Base-by-base conservation (phyloP, 2,888 invertebrate genomes). In the Ectropis crepuscularia region DNA sequence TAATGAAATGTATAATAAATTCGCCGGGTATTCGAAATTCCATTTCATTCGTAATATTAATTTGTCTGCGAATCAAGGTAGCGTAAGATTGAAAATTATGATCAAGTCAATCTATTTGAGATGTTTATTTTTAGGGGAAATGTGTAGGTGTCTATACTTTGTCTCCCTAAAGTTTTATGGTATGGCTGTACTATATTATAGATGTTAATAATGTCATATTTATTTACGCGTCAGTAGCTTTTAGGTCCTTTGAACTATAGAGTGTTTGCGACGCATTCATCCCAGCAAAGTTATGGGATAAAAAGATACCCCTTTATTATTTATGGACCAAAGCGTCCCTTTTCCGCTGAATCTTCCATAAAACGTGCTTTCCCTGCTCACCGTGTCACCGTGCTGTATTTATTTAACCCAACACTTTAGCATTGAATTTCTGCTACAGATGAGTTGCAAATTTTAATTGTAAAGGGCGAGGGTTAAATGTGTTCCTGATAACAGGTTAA, bases 221-320 rank as follows among this genome's bases (percentile, higher is more conserved):
- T 62, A 42, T 57, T 57, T 47, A 68, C 53, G 53, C 51, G 47
- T 57, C 66, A 61, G 57, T 62, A 65, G 68, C 64, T 63, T 67
- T 63, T 66, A 57, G 63, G 39, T 69, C 61, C 68, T 74, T 61
- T 71, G 67, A 67, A 65, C 65, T 65, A 74, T 71, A 68, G 72
- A 68, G 65, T 76, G 73, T 75, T 75, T 75, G 70, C 71, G 69
- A 74, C 68, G 75, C 71, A 77, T 77, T 80, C 74, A 73, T 73
- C 74, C 73, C 78, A 74, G 75, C 79, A 82, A 80, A 74, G 77
- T 79, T 78, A 70, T 68, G 70, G 76, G 76, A 79, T 82, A 84
- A 81, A 83, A 82, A 83, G 79, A 79, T 83, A 83, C 79, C 81
- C 83, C 79, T 83, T 81, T 85, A 85, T 87, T 87, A 89, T 84